These are phyloP conservation scores for Eira barbara DNA, from an alignment of 2,113 vertebrate species.

Conservation along the genomic window DNA sequence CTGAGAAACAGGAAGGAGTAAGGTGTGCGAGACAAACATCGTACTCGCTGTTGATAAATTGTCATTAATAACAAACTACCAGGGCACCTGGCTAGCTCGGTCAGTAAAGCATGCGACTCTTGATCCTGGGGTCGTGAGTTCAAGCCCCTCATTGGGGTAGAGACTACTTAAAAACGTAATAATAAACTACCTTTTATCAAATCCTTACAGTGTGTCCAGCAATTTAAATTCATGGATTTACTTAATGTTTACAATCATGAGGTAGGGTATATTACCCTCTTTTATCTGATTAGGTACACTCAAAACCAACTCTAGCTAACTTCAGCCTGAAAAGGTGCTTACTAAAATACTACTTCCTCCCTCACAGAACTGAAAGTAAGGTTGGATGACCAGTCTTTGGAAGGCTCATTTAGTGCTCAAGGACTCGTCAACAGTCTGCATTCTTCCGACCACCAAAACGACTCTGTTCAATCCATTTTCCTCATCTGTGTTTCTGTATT, in stretches of 20 bases:
- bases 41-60: neutral
- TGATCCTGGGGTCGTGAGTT: neutral
- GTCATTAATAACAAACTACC: neutral
- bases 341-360: neutral
- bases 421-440: neutral
- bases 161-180: neutral
- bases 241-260: neutral
- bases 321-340: neutral
- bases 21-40: neutral
- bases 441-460: neutral
- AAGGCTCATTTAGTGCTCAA: neutral
- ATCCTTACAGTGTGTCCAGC: neutral
- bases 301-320: neutral
- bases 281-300: neutral
- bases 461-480: neutral
- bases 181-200: neutral
- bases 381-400: neutral
- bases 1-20: neutral
- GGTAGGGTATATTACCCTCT: neutral
- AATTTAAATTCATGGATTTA: neutral
- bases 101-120: neutral
- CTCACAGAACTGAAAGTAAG: neutral
- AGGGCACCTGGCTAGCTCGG: neutral
- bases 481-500: neutral
- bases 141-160: neutral